Percentiles rank a stretch among this genome's conserved stretches.
These are phyloP conservation scores for Aurelia sp. DNA, from an alignment of 30 jellyfish, hydroid and myxozoan species.

Conservation along the genomic window DNA sequence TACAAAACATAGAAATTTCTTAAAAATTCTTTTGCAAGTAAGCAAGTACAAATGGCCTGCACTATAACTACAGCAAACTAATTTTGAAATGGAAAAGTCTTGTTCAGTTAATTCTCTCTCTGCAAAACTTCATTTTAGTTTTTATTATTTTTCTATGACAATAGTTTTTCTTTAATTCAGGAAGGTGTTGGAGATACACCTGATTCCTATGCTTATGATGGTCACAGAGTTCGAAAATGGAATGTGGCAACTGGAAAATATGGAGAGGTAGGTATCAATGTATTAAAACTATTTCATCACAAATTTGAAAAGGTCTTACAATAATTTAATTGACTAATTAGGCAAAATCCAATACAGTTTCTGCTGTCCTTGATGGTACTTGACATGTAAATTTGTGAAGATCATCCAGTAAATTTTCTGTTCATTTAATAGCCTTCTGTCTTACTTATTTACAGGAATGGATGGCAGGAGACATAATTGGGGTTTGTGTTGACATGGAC, in stretches of 20 bases:
- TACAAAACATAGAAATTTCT: too few species aligned
- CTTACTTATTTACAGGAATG: constrained; percentile 77
- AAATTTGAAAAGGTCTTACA: too few species aligned
- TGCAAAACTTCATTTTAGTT: background rate
- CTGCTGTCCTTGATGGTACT: too few species aligned
- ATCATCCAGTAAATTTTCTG: background rate
- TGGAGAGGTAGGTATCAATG: constrained; percentile 86
- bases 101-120: too few species aligned
- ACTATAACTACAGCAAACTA: too few species aligned
- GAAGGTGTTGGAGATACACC: constrained; percentile 99
- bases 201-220: constrained; percentile 99
- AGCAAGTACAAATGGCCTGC: too few species aligned
- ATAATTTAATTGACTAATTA: too few species aligned
- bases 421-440: background rate
- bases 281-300: too few species aligned
- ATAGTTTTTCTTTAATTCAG: constrained; percentile 37
- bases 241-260: constrained; percentile 98
- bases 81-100: too few species aligned
- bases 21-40: too few species aligned
- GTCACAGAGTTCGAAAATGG: constrained; percentile 99
- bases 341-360: too few species aligned
- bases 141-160: background rate
- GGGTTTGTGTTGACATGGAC: constrained; percentile 95
- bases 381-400: too few species aligned
- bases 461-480: constrained; percentile 99